A percentile compares a stretch with the other conserved stretches of the same genome.
Evolutionary conservation across 2,797 vertebrate species (phyloP).

Genomic region (Coendou prehensilis): DNA sequence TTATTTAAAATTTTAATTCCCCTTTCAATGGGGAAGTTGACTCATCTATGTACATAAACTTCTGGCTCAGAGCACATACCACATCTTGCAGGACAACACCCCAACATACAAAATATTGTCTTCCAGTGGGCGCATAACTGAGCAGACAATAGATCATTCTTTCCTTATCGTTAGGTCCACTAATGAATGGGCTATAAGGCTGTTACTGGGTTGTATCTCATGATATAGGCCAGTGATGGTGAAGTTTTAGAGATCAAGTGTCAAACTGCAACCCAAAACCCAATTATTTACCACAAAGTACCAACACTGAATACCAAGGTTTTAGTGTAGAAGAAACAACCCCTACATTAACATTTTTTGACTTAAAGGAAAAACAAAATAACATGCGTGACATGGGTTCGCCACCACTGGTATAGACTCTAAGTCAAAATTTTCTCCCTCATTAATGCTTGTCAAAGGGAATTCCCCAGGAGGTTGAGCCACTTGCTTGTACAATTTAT

Average conservation of each 20-base stretch:
- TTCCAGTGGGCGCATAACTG: background rate
- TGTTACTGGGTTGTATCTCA: background rate
- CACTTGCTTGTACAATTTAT: background rate
- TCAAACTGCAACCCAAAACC: background rate
- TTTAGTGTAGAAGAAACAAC: background rate
- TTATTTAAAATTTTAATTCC: no score
- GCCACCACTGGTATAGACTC: background rate
- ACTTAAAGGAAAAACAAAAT: background rate
- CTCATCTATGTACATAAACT: background rate
- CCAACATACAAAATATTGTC: background rate
- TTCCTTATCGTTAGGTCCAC: background rate
- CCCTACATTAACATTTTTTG: background rate
- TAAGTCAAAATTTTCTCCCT: background rate
- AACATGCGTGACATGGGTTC: background rate
- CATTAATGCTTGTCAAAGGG: background rate
- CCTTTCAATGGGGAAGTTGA: background rate
- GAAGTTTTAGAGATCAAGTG: background rate
- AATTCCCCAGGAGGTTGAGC: background rate
- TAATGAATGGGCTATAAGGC: background rate
- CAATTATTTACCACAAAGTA: background rate
- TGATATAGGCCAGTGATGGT: background rate
- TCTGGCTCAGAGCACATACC: background rate
- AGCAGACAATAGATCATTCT: background rate
- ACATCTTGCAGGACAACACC: background rate
- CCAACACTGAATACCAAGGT: background rate